Conservation (phyloP, 2,113 vertebrate species). For the Dipodomys stephensi region DNA sequence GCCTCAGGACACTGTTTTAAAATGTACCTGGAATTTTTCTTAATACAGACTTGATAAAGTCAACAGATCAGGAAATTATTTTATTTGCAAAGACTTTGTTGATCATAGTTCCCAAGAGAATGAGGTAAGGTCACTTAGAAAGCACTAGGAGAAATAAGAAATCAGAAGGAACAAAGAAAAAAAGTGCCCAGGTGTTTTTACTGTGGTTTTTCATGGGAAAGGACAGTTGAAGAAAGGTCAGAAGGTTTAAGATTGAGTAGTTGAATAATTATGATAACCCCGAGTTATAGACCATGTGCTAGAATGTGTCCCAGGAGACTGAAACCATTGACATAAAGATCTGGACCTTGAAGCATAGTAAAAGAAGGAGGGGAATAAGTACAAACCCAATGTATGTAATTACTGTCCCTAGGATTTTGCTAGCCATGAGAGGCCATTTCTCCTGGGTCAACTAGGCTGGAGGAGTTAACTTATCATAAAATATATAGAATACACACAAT, state of each 20-base stretch:
- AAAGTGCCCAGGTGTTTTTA: background rate
- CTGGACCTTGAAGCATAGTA: background rate
- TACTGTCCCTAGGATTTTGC: no score
- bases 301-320: background rate
- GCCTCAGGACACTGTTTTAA: background rate
- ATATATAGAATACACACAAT: background rate
- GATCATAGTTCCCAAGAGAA: background rate
- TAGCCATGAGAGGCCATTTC: background rate
- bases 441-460: background rate
- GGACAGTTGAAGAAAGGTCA: background rate
- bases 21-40: background rate
- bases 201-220: background rate
- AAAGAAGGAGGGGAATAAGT: background rate
- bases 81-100: background rate
- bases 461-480: background rate
- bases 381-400: background rate
- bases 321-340: rapidly evolving
- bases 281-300: background rate
- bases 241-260: background rate
- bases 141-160: background rate
- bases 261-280: background rate
- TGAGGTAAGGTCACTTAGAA: no score
- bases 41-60: background rate
- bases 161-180: background rate
- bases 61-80: background rate